A percentile compares a stretch with the other conserved stretches of the same genome.
Evolutionary conservation across 2,888 invertebrate genomes (phyloP).

Genomic region (Dasypogon diadema): DNA sequence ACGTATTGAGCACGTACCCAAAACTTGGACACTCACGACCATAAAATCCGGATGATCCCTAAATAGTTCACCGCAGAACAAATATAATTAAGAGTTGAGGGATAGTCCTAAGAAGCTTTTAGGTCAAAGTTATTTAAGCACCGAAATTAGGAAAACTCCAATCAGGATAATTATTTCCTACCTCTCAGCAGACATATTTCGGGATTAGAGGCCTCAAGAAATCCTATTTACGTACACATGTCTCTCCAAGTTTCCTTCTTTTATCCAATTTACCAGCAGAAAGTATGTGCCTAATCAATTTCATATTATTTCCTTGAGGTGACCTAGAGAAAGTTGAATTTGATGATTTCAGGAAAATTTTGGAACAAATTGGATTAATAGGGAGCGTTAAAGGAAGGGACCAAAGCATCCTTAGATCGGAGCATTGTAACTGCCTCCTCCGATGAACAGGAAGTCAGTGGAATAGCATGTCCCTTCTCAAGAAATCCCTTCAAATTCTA

Average conservation of each 20-base stretch:
- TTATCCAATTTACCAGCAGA: conserved; percentile 18
- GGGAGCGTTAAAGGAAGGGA: neutral
- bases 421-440: conserved; percentile 2
- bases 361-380: conserved; percentile 23
- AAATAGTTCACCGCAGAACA: conserved; percentile 20
- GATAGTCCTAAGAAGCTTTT: neutral
- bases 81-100: conserved; percentile 2
- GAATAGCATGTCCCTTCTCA: neutral
- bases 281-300: conserved; percentile 40
- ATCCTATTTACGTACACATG: conserved; percentile 17
- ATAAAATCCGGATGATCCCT: conserved; percentile 30
- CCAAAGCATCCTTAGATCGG: neutral
- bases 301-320: conserved; percentile 19
- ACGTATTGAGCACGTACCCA: no score
- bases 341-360: conserved; percentile 23
- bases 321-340: conserved; percentile 7
- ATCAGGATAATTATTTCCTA: conserved; percentile 35
- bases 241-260: conserved; percentile 34
- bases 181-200: neutral
- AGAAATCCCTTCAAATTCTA: neutral
- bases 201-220: conserved; percentile 17
- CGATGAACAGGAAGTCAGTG: conserved; percentile 1
- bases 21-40: no score
- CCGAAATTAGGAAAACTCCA: conserved; percentile 30
- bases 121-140: conserved; percentile 10